phyloP scores from a whole-genome alignment of 64 coral and sea anemone species.

The Hydrozoanthus tunicans region DNA sequence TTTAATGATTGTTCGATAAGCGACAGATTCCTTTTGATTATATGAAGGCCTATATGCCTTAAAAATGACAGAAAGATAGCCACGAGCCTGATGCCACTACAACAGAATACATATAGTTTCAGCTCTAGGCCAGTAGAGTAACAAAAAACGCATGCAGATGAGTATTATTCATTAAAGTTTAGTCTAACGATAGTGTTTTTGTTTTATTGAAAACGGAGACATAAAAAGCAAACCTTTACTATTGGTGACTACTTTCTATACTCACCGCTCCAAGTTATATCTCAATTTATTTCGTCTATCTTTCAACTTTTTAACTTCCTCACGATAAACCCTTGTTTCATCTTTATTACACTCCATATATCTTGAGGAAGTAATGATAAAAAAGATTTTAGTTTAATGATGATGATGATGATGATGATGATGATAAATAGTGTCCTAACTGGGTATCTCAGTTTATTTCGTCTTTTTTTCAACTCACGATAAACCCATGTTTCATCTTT shows the following conservation, averaged over 20 bases:
- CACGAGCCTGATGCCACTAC: too few species aligned
- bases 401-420: background rate
- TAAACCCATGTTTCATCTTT: conserved; percentile 70
- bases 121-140: too few species aligned
- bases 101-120: too few species aligned
- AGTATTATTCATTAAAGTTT: too few species aligned
- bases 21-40: too few species aligned
- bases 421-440: background rate
- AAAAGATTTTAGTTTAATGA: background rate
- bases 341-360: conserved; percentile 92
- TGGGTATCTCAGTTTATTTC: conserved; percentile 44
- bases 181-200: too few species aligned
- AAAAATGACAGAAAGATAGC: too few species aligned
- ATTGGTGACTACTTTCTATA: background rate
- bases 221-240: background rate
- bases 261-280: conserved; percentile 77
- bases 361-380: conserved; percentile 5
- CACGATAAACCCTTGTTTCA: conserved; percentile 67
- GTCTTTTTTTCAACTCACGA: conserved; percentile 81
- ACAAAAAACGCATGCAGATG: too few species aligned
- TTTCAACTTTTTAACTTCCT: conserved; percentile 88
- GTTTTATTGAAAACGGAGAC: too few species aligned
- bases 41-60: too few species aligned
- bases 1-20: too few species aligned
- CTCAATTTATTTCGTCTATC: conserved; percentile 67